Evolutionary conservation across 2,797 vertebrate species (phyloP).

Genomic region (Chelon labrosus): DNA sequence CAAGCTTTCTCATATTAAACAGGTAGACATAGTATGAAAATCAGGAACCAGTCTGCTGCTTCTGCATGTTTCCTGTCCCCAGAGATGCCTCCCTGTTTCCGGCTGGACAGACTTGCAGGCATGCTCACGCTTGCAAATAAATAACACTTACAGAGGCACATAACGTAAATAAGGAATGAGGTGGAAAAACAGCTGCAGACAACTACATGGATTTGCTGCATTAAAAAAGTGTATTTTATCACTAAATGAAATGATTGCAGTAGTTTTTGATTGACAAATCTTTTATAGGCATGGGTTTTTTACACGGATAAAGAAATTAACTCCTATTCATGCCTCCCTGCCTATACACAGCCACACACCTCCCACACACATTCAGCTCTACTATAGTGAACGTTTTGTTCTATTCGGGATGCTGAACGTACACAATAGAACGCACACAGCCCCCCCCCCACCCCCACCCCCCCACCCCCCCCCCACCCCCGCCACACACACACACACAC

Average conservation of each 20-base stretch:
- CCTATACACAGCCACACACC: slow-evolving; percentile 7
- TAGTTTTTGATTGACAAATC: neutral
- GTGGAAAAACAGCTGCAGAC: no score
- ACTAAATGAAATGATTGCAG: neutral
- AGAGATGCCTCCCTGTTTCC: slow-evolving; percentile 46
- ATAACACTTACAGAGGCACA: slow-evolving; percentile 8
- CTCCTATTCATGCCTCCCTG: neutral
- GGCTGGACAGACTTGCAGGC: slow-evolving; percentile 32
- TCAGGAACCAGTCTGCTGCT: slow-evolving; percentile 50
- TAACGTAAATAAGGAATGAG: no score
- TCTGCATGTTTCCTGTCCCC: slow-evolving; percentile 59
- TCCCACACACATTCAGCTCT: slow-evolving; percentile 33
- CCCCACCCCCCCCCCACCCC: no score
- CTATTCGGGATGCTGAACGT: slow-evolving; percentile 31
- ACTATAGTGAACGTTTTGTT: slow-evolving; percentile 31
- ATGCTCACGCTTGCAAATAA: slow-evolving; percentile 11
- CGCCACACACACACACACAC: no score
- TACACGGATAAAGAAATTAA: no score
- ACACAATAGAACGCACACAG: slow-evolving; percentile 30
- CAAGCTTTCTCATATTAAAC: neutral
- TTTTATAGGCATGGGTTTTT: neutral
- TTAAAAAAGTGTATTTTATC: no score
- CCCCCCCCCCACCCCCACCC: no score
- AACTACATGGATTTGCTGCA: no score
- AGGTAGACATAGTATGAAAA: slow-evolving; percentile 1